Evolutionary conservation across 2,888 invertebrate genomes (phyloP), one percentile per base, ranked within the genome.

Genomic region (Apamea anceps): DNA sequence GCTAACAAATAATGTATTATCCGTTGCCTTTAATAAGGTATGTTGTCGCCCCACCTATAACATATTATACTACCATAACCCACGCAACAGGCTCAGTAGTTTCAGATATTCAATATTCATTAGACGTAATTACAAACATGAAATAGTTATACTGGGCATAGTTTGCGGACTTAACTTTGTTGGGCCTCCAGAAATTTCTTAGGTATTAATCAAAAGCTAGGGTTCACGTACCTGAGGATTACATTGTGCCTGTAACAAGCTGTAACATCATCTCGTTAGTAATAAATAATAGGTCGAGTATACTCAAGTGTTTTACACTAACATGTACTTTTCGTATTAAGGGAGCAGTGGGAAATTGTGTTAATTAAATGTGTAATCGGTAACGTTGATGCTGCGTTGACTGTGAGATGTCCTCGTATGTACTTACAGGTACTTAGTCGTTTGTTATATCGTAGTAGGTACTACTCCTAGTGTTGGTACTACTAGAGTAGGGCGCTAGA

Each of bases 91-190:
- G 85, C 89, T 86, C 84, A 86, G 81, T 90, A 90, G 90, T 90
- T 91, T 90, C 91, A 92, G 88, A 89, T 91, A 91, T 92, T 94
- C 92, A 93, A 94, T 94, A 94, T 94, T 94, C 93, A 94, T 94
- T 92, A 94, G 87, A 88, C 80, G 85, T 88, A 92, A 93, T 92
- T 91, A 92, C 88, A 90, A 91, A 91, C 92, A 91, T 90, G 91
- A 92, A 91, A 92, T 92, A 91, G 89, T 91, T 91, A 60, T 60
- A 90, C 91, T 91, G 88, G 88, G 90, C 89, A 92, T 92, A 93
- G 93, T 93, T 93, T 84, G 85, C 80, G 67, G 91, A 92, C 90
- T 91, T 76, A 91, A 91, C 89, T 92, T 89, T 87, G 86, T 84
- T 80, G 63, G 18, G 75, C 87, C 82, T 79, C 79, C 72, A 25